These are phyloP conservation scores for Asarcornis scutulata DNA, from an alignment of 2,113 vertebrate genomes.

Conservation along the genomic window DNA sequence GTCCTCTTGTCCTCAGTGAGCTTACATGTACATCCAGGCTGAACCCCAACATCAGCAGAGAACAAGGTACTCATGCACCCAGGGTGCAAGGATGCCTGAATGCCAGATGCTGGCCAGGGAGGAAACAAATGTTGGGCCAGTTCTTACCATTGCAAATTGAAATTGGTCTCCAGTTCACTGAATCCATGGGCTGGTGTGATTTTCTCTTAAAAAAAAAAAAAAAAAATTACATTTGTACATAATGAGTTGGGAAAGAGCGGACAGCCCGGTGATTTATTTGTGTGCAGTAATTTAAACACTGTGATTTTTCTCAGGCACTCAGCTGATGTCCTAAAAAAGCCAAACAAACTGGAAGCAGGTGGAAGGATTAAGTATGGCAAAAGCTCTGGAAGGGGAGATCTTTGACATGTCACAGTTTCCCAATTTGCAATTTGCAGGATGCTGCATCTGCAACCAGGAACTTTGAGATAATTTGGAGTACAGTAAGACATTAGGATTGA, in stretches of 20 bases:
- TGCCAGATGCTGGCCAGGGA: not conserved
- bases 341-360: not conserved
- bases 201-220: not conserved
- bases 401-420: not conserved
- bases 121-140: not conserved
- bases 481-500: not conserved
- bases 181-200: conserved; percentile 23
- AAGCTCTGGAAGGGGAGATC: not conserved
- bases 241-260: not conserved
- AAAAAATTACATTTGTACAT: not conserved
- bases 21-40: not conserved
- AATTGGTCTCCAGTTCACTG: conserved; percentile 12
- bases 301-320: not conserved
- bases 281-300: not conserved
- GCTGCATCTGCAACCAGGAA: not conserved
- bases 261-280: conserved; percentile 7
- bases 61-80: not conserved
- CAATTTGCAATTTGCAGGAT: not conserved
- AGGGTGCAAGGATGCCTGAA: not conserved
- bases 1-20: not conserved
- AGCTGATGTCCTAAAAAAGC: not conserved
- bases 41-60: not conserved
- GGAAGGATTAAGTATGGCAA: not conserved
- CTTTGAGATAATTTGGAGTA: not conserved
- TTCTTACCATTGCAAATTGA: not conserved